Base-by-base conservation (phyloP, 2,797 vertebrate genomes). In the Petrocephalus schoutedeni region DNA sequence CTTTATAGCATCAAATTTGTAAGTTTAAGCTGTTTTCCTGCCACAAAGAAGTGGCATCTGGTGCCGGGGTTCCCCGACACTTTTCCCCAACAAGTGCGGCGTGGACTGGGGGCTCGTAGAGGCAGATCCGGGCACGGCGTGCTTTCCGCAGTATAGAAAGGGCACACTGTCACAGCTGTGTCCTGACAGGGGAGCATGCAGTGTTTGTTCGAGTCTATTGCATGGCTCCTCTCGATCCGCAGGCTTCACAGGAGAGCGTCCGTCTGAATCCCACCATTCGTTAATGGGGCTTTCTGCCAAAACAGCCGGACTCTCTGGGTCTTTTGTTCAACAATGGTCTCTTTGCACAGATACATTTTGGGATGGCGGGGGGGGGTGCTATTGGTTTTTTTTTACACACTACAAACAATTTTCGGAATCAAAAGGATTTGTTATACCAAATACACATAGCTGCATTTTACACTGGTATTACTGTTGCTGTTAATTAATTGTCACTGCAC, bases 301-400 rank as follows among this genome's bases (percentile, higher is more conserved):
- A 83, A n/a, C 32, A 71, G 90, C 77, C 89, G 56, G 88, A 91
- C 85, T 92, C 77, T 90, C 89, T 51, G 2, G 91, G 90, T 87
- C 87, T 88, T 89, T 93, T 91, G 71, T 86, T 91, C 92, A 94
- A 95, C 94, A 95, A 93, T 94, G 91, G 91, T 92, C 92, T 91
- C 92, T 95, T 94, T 94, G 89, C 91, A 91, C 88, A 92, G 89
- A 92, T 92, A 64, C 88, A 89, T 88, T 28, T 41, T 90, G 88
- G 56, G 86, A 32, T 87, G 85, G 87, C 85, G 87, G 80, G 88
- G 87, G 86, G 4, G 6, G 82, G 14, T 14, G 28, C 16, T 86
- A 6, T 83, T 51, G 53, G 10, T 1, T 10, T 57, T 58, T 58
- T 53, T 54, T 41, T 82, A 4, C 53, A 53, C 36, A 49, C 36